Base-by-base conservation (phyloP, 2,113 vertebrate genomes). In the Cheilinus undulatus region DNA sequence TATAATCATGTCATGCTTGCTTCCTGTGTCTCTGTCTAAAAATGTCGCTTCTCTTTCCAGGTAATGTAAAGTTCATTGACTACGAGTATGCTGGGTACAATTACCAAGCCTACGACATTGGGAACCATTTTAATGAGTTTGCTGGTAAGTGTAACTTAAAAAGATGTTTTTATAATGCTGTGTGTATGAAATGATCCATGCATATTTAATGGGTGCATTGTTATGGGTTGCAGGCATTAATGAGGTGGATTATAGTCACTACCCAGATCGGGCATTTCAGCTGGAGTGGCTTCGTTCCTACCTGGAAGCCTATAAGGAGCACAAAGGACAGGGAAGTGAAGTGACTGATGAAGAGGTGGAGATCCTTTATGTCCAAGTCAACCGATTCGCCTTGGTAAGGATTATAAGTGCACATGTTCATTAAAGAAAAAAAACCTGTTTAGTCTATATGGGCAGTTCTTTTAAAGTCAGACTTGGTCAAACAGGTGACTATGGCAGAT, bases 111-210 rank as follows among this genome's bases (percentile, higher is more conserved):
- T 99, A 94, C 90, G 98, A 99, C 86, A 99, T 99, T 89, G 98
- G 98, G 83, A 99, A 99, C 84, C 98, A 99, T 94, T 99, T 99
- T 95, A 99, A 99, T 87, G 97, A 99, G 92, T 99, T 99, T 93
- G 98, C 98, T 94, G 98, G 98, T 97, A 82, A 91, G 70, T 62
- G 7, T 1, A 23, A 43, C 0, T 4, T 20, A 0, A 0, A 1
- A 7, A 26, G 3, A 8, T n/a, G 3, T 27, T 0, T 24, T 19
- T 60, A 17, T 4, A 42, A 42, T 1, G 6, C 11, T 7, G 38
- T 2, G 17, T 19, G 6, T 48, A 4, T 36, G 3, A 34, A 51
- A 9, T 27, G 15, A 5, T 15, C 0, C 3, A 11, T 3, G 3
- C 38, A 22, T 53, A 5, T 65, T 14, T 7, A 60, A 38, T 17